Conservation (phyloP, 2,888 invertebrate genomes). For the Galerucella nymphaeae region DNA sequence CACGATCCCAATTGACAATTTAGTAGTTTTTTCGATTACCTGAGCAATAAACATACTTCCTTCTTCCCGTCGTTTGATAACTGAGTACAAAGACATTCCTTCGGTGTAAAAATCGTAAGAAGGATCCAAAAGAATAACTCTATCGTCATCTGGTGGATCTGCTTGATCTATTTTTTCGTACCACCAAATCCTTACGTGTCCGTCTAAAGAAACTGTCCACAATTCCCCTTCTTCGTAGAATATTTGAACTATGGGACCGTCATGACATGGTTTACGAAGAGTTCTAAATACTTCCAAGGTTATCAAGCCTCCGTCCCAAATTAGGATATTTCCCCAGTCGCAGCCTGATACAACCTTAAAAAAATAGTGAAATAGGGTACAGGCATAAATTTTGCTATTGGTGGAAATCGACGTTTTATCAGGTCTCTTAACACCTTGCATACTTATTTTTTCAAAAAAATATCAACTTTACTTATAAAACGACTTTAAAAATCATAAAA, state of each 20-base stretch:
- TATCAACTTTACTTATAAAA: too few species aligned
- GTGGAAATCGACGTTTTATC: too few species aligned
- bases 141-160: conserved; percentile 83
- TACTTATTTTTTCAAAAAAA: too few species aligned
- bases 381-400: too few species aligned
- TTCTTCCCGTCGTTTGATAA: conserved; percentile 66
- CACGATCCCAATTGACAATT: too few species aligned
- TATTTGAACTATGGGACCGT: conserved; percentile 78
- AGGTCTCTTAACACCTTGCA: too few species aligned
- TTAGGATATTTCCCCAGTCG: conserved; percentile 90
- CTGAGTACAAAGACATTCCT: conserved; percentile 66
- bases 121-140: conserved; percentile 84
- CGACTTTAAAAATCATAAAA: too few species aligned
- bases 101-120: conserved; percentile 81
- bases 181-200: conserved; percentile 86
- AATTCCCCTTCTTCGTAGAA: conserved; percentile 61
- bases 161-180: conserved; percentile 92
- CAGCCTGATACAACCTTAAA: conserved; percentile 82
- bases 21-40: conserved; percentile 63
- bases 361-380: background rate
- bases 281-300: conserved; percentile 84
- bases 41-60: conserved; percentile 78
- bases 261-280: conserved; percentile 79
- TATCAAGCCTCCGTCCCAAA: conserved; percentile 92
- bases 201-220: conserved; percentile 74